Base-by-base conservation (phyloP, 35 echinoderm and acorn worm species). In the Chiridota heheva region DNA sequence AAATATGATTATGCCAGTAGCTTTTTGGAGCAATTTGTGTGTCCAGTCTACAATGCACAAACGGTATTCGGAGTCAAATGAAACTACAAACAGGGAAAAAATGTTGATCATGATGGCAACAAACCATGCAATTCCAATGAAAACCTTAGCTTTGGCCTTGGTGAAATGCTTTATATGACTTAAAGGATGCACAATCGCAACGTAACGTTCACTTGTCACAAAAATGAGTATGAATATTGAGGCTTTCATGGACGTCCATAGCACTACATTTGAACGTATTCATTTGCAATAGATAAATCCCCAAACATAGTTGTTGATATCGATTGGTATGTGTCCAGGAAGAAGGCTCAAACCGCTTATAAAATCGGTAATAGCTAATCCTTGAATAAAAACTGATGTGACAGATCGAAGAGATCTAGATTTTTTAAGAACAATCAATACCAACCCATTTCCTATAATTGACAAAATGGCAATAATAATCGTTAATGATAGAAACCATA, bases 121-220 rank as follows among this genome's bases (percentile, higher is more conserved):
- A 36, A 63, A 2, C 86, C 86, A 89, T 1, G 67, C 68, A 12
- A 89, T 16, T 3, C 44, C 20, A 1, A 89, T n/a, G 12, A 66
- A 36, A 20, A 81, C 18, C 25, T 82, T 80, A 1, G 86, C 77
- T 10, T 67, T 73, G 0, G 45, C 13, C 10, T 58, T 73, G 33
- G 48, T 88, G 41, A 93, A 88, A 38, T 80, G 58, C 15, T 78
- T 77, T 64, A 62, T 70, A 38, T 88, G 72, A 35, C 42, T 36
- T 36, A 93, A 45, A 17, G 90, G 90, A 62, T 83, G 66, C 12
- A 70, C 74, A 51, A 93, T 62, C 1, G 90, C 76, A 16, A 93
- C 39, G 58, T 93, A 93, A 4, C 90, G 35, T 29, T 92, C 90
- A 5, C 53, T 30, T 3, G 90, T 75, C 24, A 85, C 76, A 34